Evolutionary conservation across 37 sponge, comb jelly and placozoan species (phyloP).

Genomic region (Haliclona indistincta): DNA sequence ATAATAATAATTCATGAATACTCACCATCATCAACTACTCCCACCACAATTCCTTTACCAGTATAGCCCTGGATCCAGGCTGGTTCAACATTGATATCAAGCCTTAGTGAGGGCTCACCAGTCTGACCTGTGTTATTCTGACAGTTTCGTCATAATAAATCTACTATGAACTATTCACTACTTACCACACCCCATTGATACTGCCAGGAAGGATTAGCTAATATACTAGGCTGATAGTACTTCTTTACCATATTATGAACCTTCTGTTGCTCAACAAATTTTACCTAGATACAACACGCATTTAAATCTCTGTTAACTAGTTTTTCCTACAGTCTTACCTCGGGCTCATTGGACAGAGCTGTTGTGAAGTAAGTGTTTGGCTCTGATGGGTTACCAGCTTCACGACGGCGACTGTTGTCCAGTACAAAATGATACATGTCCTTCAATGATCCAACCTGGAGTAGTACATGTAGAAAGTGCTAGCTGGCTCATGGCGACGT

Average conservation of each 20-base stretch:
- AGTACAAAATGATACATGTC: slow-evolving; percentile 19
- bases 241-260: background rate
- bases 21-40: slow-evolving; percentile 85
- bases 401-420: background rate
- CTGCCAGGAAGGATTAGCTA: too few species aligned
- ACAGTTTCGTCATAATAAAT: too few species aligned
- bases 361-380: too few species aligned
- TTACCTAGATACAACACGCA: background rate
- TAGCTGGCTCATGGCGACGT: too few species aligned
- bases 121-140: slow-evolving; percentile 35
- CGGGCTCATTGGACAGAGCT: too few species aligned
- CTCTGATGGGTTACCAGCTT: too few species aligned
- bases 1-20: background rate
- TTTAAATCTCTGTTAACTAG: too few species aligned
- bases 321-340: too few species aligned
- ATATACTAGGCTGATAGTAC: background rate
- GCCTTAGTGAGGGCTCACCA: background rate
- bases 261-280: background rate
- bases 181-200: too few species aligned
- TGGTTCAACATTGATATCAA: slow-evolving; percentile 76
- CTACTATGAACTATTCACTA: too few species aligned
- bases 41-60: slow-evolving; percentile 83
- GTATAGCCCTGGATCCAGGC: slow-evolving; percentile 89
- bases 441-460: slow-evolving; percentile 10
- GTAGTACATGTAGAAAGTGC: too few species aligned